A percentile compares a stretch with the other conserved stretches of the same genome.
Conservation (phyloP, 1,140 invertebrate genomes). For the Centruroides sculpturatus region DNA sequence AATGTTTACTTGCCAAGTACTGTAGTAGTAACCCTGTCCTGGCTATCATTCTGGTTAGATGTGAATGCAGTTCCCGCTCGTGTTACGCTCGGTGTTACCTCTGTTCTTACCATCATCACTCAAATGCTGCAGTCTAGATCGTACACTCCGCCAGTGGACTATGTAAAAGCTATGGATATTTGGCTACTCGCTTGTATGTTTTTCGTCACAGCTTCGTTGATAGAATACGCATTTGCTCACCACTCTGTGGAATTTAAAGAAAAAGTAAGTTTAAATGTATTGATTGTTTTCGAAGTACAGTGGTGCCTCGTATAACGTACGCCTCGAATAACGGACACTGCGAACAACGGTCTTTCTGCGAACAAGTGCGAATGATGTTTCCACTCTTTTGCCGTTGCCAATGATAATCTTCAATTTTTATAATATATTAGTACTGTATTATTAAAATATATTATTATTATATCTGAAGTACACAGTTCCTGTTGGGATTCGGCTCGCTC, state of each 20-base stretch:
- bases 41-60: conserved; percentile 31
- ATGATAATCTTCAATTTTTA: too few species aligned
- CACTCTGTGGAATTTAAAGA: not conserved
- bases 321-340: too few species aligned
- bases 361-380: too few species aligned
- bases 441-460: too few species aligned
- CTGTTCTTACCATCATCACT: conserved; percentile 19
- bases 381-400: too few species aligned
- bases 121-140: conserved; percentile 14
- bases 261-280: too few species aligned
- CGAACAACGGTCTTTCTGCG: too few species aligned
- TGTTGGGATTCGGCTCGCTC: too few species aligned
- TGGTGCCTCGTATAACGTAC: too few species aligned
- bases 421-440: too few species aligned
- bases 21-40: conserved; percentile 16
- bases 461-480: too few species aligned
- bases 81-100: conserved; percentile 23
- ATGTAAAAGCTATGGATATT: conserved; percentile 23
- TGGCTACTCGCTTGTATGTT: conserved; percentile 25
- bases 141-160: conserved; percentile 13
- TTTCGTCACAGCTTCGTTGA: conserved; percentile 28
- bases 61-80: conserved; percentile 28
- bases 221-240: conserved; percentile 28
- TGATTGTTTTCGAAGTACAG: too few species aligned
- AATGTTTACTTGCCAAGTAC: conserved; percentile 19